Evolutionary conservation across 2,113 vertebrate genomes (phyloP), one percentile per base, ranked within the genome.

Genomic region (Fregata magnificens): DNA sequence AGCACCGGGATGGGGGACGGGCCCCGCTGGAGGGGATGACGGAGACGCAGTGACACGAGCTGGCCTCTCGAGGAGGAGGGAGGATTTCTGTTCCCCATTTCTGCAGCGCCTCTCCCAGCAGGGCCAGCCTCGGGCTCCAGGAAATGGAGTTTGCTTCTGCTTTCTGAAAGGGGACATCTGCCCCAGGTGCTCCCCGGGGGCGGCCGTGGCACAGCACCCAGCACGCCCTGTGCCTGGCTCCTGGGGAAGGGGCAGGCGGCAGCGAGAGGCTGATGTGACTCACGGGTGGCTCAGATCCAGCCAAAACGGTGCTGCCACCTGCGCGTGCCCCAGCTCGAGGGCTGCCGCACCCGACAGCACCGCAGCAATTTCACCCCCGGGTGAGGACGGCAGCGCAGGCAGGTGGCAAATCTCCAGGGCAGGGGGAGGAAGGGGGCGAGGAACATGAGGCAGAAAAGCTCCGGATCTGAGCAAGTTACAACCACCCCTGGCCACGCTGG

Each of bases 11-110:
- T 0, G 2, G 91, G 44, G 59, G 61, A 44, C 44, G 2, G 3
- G 34, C 59, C 16, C 13, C 0, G 2, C 40, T 63, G 62, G 21
- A 69, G 18, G 15, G 49, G 52, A 15, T 34, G 61, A 63, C 1
- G 0, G 63, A 25, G 42, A 40, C 2, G 1, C 3, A 1, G 70
- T 50, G 66, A 82, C 78, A 74, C 0, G 0, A 77, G 56, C 52
- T 13, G 29, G 32, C 56, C 82, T 45, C 67, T 53, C 5, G 9
- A 93, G 50, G 32, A 77, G 38, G 55, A 66, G 32, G 59, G 47
- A 56, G 10, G 67, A 82, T 87, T 93, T 97, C 89, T 93, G 73
- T 95, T 97, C 95, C 93, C 62, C 40, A 86, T 95, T 96, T 95
- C 65, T 83, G 76, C 61, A 83, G n/a, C 0, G 4, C 55, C n/a